Percentiles rank a stretch among this genome's conserved stretches.
phyloP scores from a whole-genome alignment of 2,797 vertebrate genomes.

The Danio choprae region DNA sequence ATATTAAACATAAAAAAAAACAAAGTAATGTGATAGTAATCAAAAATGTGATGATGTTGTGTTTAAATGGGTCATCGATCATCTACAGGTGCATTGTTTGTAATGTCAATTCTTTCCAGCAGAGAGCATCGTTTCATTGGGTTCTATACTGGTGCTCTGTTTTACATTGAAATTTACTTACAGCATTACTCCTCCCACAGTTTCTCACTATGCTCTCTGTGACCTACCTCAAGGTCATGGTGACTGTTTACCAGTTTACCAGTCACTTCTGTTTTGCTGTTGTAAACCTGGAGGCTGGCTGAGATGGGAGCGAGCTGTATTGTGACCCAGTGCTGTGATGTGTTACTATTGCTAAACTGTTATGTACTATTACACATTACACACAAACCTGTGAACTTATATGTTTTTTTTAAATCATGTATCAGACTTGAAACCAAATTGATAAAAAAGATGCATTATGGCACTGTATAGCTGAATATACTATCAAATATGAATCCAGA shows the following conservation, averaged over 20 bases:
- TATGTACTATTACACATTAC: background rate
- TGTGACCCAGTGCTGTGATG: background rate
- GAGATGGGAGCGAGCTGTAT: background rate
- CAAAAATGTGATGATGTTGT: too few species aligned
- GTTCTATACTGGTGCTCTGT: background rate
- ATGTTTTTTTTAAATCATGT: background rate
- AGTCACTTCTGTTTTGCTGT: background rate
- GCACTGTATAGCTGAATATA: too few species aligned
- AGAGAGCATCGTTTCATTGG: constrained; percentile 36
- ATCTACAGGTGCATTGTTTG: background rate
- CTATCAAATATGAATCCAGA: background rate
- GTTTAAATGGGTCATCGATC: background rate
- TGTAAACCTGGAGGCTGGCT: too few species aligned
- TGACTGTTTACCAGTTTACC: constrained; percentile 5
- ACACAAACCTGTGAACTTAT: too few species aligned
- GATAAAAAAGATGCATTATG: too few species aligned
- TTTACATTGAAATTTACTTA: constrained; percentile 7
- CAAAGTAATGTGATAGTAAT: too few species aligned
- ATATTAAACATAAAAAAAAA: background rate
- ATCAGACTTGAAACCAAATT: background rate
- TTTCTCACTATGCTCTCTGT: constrained; percentile 9
- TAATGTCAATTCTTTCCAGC: background rate
- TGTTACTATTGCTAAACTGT: too few species aligned
- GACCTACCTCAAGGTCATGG: constrained; percentile 41
- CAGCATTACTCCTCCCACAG: constrained; percentile 4